Conservation (phyloP, 2,113 vertebrate genomes). For the Microcebus tavaratra region DNA sequence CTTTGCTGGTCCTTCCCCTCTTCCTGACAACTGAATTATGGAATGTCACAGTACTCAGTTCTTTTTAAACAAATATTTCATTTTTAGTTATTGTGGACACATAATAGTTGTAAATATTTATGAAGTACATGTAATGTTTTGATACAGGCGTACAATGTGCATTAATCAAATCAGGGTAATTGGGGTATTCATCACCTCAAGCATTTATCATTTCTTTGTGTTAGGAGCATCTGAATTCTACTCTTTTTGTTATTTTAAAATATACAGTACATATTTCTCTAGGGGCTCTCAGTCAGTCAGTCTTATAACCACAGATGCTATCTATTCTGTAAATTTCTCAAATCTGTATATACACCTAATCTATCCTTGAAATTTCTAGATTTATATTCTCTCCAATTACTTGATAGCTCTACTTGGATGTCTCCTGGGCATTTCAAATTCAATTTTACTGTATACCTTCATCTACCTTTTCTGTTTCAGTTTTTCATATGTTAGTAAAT, state of each 20-base stretch:
- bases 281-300: neutral
- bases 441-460: neutral
- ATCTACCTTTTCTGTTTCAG: neutral
- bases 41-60: neutral
- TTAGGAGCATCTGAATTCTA: no score
- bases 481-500: neutral
- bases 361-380: neutral
- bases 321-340: neutral
- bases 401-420: neutral
- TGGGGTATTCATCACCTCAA: no score
- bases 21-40: neutral
- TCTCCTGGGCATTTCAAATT: neutral
- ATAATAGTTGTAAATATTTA: no score
- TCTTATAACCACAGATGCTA: neutral
- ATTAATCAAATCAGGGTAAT: no score
- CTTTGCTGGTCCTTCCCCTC: neutral
- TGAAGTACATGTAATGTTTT: no score
- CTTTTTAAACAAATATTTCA: neutral
- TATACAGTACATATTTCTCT: neutral
- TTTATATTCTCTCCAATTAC: neutral
- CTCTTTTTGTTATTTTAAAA: no score
- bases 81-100: no score
- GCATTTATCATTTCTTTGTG: no score
- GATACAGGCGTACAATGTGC: no score
- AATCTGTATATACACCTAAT: neutral